Evolutionary conservation across 2,113 vertebrate genomes (phyloP).

Genomic region (Lichenostomus cassidix): DNA sequence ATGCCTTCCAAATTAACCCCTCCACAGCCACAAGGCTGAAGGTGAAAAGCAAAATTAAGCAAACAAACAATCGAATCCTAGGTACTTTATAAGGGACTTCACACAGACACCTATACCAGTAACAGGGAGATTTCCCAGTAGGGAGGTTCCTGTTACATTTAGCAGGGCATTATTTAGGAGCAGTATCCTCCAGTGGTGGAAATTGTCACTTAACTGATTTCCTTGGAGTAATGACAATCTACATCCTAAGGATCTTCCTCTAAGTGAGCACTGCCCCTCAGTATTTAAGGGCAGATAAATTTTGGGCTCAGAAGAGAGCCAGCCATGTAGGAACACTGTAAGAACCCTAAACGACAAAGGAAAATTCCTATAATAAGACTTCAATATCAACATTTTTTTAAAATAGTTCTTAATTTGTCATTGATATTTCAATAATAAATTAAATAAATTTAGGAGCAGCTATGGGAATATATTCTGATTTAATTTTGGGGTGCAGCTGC

Average conservation of each 20-base stretch:
- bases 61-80: neutral
- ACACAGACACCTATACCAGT: neutral
- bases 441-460: neutral
- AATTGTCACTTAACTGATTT: neutral
- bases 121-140: neutral
- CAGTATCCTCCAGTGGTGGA: neutral
- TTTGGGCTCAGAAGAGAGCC: neutral
- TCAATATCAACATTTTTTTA: neutral
- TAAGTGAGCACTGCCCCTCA: neutral
- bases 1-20: slow-evolving; percentile 37
- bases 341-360: neutral
- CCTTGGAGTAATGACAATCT: neutral
- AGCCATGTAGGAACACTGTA: neutral
- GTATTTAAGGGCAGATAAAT: neutral
- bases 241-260: neutral
- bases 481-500: neutral
- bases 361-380: neutral
- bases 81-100: neutral
- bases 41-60: neutral
- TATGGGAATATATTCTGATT: neutral
- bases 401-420: neutral
- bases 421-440: neutral
- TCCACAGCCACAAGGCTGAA: neutral
- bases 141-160: neutral
- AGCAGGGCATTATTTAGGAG: neutral